These are phyloP conservation scores for Mimachlamys varia DNA, from an alignment of 2,888 invertebrate species.

Conservation along the genomic window DNA sequence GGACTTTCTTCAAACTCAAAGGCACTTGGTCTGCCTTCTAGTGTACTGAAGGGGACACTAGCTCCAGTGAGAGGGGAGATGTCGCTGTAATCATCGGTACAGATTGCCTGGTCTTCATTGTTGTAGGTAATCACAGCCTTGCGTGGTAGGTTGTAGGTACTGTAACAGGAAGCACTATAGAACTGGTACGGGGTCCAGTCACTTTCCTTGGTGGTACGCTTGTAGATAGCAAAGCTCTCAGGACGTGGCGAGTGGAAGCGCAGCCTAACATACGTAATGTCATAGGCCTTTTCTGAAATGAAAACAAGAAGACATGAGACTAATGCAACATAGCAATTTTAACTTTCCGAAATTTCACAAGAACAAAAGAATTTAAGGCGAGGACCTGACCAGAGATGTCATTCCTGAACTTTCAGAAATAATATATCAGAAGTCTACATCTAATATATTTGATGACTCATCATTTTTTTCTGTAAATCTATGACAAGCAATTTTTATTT, in stretches of 20 bases:
- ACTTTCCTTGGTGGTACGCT: slow-evolving; percentile 87
- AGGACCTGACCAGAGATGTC: no score
- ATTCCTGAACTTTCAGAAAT: no score
- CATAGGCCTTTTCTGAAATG: slow-evolving; percentile 94
- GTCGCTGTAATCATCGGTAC: slow-evolving; percentile 98
- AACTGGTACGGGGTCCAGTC: slow-evolving; percentile 85
- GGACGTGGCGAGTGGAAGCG: slow-evolving; percentile 97
- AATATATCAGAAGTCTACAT: no score
- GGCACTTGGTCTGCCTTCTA: slow-evolving; percentile 96
- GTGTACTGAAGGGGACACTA: slow-evolving; percentile 96
- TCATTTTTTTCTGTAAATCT: no score
- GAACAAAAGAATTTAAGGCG: no score
- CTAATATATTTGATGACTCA: no score
- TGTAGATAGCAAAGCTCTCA: slow-evolving; percentile 98
- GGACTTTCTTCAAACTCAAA: slow-evolving; percentile 94
- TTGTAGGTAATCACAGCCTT: slow-evolving; percentile 86
- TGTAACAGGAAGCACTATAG: slow-evolving; percentile 93
- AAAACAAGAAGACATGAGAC: slow-evolving; percentile 40
- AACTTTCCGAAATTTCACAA: no score
- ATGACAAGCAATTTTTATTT: no score
- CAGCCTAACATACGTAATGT: slow-evolving; percentile 97
- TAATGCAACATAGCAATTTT: no score
- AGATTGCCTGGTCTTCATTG: slow-evolving; percentile 95
- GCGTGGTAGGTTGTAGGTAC: slow-evolving; percentile 91
- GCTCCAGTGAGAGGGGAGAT: slow-evolving; percentile 97